Base-by-base conservation (phyloP, 1,140 invertebrate species). In the Steinernema feltiae region DNA sequence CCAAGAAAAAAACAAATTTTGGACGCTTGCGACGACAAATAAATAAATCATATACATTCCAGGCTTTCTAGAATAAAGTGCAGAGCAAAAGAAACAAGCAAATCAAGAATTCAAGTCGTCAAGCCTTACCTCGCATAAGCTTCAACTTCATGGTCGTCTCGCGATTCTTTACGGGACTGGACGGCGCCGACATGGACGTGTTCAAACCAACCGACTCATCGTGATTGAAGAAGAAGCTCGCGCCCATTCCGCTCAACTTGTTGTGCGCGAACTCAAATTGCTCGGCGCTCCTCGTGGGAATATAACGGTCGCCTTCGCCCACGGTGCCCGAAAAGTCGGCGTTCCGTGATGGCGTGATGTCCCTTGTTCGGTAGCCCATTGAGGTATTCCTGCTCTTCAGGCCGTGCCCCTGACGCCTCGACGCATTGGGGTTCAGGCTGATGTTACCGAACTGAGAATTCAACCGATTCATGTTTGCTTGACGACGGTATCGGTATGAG, bases 91-190 rank as follows among this genome's bases (percentile, higher is more conserved):
- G 41, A 46, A 46, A 12, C 41, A 46, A 7, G 7, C n/a, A n/a
- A 46, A n/a, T 46, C n/a, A 7, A 7, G 41, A 12, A 46, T 12
- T 7, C 7, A 46, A 46, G n/a, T 46, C 7, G 41, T 7, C 41
- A 63, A n/a, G 15, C 24, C 53, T 63, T 63, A 63, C 53, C 53
- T 63, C 53, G 53, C 53, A 63, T 63, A 7, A 63, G 24, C 53
- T 27, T 63, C 12, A n/a, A 7, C 53, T 63, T 63, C 7, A 63
- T 27, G 24, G 7, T 21, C 12, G 12, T 21, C 24, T 63, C 53
- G 7, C 53, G 53, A 12, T 15, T 63, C 24, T 63, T 63, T 7
- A 63, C 53, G 24, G 53, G 53, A 21, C 53, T 63, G 24, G 53
- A 63, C 24, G 53, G 53, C 2, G 53, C 53, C 24, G 53, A 63